Conservation (phyloP, 2,888 invertebrate species). For the Microdon myrmicae region DNA sequence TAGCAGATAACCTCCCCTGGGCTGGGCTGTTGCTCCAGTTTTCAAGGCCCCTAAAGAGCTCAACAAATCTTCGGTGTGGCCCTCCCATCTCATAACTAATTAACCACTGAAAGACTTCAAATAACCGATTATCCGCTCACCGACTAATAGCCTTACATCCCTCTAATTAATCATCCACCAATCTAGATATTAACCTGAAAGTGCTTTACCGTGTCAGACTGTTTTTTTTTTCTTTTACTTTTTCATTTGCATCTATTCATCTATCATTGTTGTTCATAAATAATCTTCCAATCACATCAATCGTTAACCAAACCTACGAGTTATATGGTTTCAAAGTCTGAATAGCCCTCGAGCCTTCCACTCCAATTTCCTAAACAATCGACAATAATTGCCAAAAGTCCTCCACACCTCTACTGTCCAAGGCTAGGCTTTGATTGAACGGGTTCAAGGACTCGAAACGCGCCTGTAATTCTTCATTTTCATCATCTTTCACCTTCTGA, state of each 20-base stretch:
- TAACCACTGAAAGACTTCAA: too few relatives aligned
- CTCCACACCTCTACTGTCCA: background rate
- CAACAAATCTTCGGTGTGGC: too few relatives aligned
- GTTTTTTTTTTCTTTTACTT: too few relatives aligned
- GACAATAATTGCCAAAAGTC: constrained; percentile 11
- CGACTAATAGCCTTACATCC: background rate
- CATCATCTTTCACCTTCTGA: constrained; percentile 15
- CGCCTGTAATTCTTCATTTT: constrained; percentile 6
- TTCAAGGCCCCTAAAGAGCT: too few relatives aligned
- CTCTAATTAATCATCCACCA: background rate
- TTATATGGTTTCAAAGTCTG: too few relatives aligned
- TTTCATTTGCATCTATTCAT: too few relatives aligned
- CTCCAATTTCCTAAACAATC: too few relatives aligned
- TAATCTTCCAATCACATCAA: constrained; percentile 16
- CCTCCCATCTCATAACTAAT: too few relatives aligned
- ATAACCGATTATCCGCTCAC: constrained; percentile 4
- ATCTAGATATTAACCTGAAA: too few relatives aligned
- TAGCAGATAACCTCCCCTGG: too few relatives aligned
- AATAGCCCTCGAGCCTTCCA: constrained; percentile 1
- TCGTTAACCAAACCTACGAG: constrained; percentile 14
- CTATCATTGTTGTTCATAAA: constrained; percentile 15
- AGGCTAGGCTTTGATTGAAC: too few relatives aligned
- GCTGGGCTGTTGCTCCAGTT: too few relatives aligned
- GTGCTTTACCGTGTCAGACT: background rate
- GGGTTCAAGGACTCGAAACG: constrained; percentile 16